Evolutionary conservation across 2,797 vertebrate species (phyloP).

Genomic region (Acanthurus lineatus): DNA sequence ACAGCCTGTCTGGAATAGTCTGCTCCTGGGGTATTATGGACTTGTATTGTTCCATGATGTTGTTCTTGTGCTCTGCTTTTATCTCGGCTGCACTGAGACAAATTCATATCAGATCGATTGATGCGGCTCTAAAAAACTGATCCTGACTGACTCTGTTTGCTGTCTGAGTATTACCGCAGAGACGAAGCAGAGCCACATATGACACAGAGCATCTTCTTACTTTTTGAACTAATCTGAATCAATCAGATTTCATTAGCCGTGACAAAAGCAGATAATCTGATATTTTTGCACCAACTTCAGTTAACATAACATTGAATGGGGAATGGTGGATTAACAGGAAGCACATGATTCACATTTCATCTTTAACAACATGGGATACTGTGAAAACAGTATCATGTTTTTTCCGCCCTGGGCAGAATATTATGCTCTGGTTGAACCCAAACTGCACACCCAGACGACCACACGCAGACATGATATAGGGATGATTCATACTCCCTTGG

Average conservation of each 20-base stretch:
- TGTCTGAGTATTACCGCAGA: slow-evolving; percentile 12
- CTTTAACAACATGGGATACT: slow-evolving; percentile 13
- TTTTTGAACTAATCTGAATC: slow-evolving; percentile 5
- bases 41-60: slow-evolving; percentile 6
- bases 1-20: slow-evolving; percentile 25
- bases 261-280: slow-evolving; percentile 32
- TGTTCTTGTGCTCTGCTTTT: slow-evolving; percentile 22
- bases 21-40: not conserved
- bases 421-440: slow-evolving; percentile 44
- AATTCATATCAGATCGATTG: slow-evolving; percentile 24
- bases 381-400: slow-evolving; percentile 41
- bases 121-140: slow-evolving; percentile 22
- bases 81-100: not conserved
- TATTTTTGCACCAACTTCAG: slow-evolving; percentile 31
- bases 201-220: slow-evolving; percentile 11
- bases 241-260: slow-evolving; percentile 1
- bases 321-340: slow-evolving; percentile 19
- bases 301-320: not conserved
- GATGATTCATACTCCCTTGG: slow-evolving; percentile 71
- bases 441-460: slow-evolving; percentile 66
- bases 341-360: slow-evolving; percentile 21
- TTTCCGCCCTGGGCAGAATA: slow-evolving; percentile 57
- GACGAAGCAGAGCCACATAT: slow-evolving; percentile 12
- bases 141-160: slow-evolving; percentile 5
- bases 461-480: slow-evolving; percentile 74